Base-by-base conservation (phyloP, 2,888 invertebrate genomes). In the Drosophila birchii region DNA sequence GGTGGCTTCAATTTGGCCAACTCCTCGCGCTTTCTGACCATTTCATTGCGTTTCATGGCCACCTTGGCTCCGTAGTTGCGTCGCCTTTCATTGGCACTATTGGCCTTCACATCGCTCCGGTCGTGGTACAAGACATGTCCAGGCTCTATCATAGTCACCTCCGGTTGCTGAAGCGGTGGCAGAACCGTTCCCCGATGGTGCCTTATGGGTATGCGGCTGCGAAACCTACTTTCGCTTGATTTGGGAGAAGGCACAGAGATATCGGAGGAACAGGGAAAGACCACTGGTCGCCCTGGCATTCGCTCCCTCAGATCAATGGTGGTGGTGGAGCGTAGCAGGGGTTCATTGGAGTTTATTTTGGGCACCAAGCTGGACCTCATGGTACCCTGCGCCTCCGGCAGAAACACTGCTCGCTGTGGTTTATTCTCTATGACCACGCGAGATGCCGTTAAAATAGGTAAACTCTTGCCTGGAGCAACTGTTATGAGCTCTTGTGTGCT, bases 31-130 rank as follows among this genome's bases (percentile, higher is more conserved):
- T 44, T 38, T 29, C 18, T 44, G 6, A 34, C n/a, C 38, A 54
- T 54, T 26, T 34, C 47, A 2, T 6, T 49, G 20, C 43, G 78
- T 14, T 60, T 82, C 3, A 80, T 6, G 0, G 81, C 60, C 44
- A 71, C 76, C 39, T 68, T 78, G 2, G 80, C 78, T 62, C 82
- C 80, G 12, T 76, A 80, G 69, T 34, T 78, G 29, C 80, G 78
- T 0, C 83, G 72, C 0, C 47, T 20, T 12, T 62, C 88, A 73
- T 38, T 73, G 73, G 6, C 47, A 18, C 18, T 62, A 12, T 39
- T 38, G 8, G 29, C 2, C 16, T 23, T 23, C n/a, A 29, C 3
- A 7, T 9, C 20, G 6, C 4, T 63, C 8, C 18, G 23, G 18
- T 16, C 23, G 11, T 11, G n/a, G n/a, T 23, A 36, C 8, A 34